Percentiles rank a stretch among this genome's conserved stretches.
Conservation (phyloP, 2,888 invertebrate genomes). For the Cantharis rustica region DNA sequence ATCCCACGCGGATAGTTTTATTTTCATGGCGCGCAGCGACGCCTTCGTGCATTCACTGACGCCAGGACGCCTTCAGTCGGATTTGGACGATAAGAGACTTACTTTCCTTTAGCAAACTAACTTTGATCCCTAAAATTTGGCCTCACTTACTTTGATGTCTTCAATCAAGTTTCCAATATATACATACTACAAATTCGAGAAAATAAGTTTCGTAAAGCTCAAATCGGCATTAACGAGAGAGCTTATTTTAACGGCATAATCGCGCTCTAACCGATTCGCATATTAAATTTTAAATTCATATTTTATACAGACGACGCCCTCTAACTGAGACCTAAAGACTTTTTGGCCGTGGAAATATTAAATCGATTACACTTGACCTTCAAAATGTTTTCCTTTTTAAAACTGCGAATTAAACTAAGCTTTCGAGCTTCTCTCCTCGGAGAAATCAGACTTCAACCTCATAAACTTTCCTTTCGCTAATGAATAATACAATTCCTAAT, state of each 20-base stretch:
- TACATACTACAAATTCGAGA: background rate
- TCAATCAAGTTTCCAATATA: constrained; percentile 7
- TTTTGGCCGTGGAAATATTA: background rate
- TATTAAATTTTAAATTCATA: background rate
- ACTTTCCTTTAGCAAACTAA: constrained; percentile 28
- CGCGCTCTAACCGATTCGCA: background rate
- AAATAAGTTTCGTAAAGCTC: background rate
- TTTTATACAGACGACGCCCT: background rate
- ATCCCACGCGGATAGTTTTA: constrained; percentile 31
- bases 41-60: constrained; percentile 28
- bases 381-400: background rate
- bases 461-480: background rate
- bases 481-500: background rate
- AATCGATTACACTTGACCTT: background rate
- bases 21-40: constrained; percentile 25
- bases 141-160: constrained; percentile 17
- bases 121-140: constrained; percentile 27
- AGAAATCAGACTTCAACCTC: background rate
- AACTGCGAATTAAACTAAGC: background rate
- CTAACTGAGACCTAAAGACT: background rate
- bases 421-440: background rate
- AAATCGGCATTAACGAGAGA: background rate
- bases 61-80: constrained; percentile 21
- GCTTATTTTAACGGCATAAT: background rate
- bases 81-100: constrained; percentile 30